Base-by-base conservation (phyloP, 2,113 vertebrate species). In the Toxotes jaculatrix region DNA sequence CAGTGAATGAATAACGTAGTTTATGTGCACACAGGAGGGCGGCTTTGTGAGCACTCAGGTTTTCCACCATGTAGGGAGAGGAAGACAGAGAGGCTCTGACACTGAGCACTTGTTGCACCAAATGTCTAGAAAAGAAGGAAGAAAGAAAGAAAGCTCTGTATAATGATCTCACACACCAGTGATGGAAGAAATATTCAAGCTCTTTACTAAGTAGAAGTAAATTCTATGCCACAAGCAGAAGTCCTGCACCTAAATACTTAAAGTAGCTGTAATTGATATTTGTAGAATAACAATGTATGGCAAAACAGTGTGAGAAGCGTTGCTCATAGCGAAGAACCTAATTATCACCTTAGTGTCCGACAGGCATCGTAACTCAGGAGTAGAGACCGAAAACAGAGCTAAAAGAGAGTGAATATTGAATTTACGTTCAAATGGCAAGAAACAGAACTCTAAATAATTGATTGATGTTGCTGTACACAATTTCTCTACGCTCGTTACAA, bases 1-100 rank as follows among this genome's bases (percentile, higher is more conserved):
- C 84, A 69, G 60, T 68, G 45, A 70, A 79, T 71, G 66, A 87
- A 79, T 56, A 64, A 77, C 7, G 34, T 4, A 16, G 51, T 63
- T 69, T 45, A 32, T 76, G 59, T 83, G 74, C 7, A 8, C 34
- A 49, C 11, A 56, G 32, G 57, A 84, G 71, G 47, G 40, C 62
- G 56, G 40, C 36, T 59, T 42, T 10, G 57, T 68, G 31, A 80
- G 69, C 17, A 72, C 80, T 86, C 40, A 56, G 62, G 66, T 36
- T 68, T 75, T 87, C 79, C 61, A 77, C 63, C 23, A 10, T 69
- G 19, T 53, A 5, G 23, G 32, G 40, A 55, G 38, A 60, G 27
- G 79, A 42, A 68, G 21, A 66, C 34, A 61, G 31, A 49, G 27
- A 66, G 5, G 43, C 34, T 66, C 43, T 4, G 49, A 64, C 55